A percentile compares a stretch with the other conserved stretches of the same genome.
Conservation (phyloP, 2,113 vertebrate species). For the Cyrtonyx montezumae region DNA sequence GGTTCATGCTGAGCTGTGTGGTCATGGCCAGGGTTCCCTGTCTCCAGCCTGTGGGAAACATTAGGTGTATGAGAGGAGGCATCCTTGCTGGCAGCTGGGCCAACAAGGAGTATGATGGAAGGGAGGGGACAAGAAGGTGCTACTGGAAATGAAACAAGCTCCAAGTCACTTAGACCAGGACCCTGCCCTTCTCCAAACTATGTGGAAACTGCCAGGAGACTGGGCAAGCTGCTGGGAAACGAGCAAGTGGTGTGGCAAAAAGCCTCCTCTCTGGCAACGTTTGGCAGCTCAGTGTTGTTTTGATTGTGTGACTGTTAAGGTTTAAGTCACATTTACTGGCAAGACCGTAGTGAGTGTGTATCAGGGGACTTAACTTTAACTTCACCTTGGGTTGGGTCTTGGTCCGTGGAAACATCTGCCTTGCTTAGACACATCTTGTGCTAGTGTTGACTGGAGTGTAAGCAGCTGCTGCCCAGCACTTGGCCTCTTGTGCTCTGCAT, state of each 20-base stretch:
- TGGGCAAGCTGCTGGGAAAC: neutral
- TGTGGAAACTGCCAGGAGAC: neutral
- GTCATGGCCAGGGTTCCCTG: neutral
- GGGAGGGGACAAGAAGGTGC: fast-evolving
- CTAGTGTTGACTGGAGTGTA: fast-evolving
- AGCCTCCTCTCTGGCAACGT: neutral
- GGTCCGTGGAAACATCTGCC: neutral
- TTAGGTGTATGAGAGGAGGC: neutral
- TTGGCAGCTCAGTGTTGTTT: neutral
- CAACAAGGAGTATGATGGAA: neutral
- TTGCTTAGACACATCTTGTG: neutral
- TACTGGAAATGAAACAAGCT: neutral
- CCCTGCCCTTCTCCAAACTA: neutral
- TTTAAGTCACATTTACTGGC: neutral
- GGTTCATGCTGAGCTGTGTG: neutral
- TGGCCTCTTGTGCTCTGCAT: fast-evolving
- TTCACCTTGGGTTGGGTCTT: neutral
- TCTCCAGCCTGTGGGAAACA: neutral
- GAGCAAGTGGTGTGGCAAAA: neutral
- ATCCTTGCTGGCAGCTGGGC: neutral
- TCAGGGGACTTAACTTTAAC: neutral
- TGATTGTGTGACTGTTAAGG: neutral
- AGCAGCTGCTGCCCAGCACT: neutral
- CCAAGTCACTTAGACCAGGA: fast-evolving
- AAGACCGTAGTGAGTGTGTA: neutral